phyloP scores from a whole-genome alignment of 1,140 invertebrate genomes.

The Helicoverpa zea region DNA sequence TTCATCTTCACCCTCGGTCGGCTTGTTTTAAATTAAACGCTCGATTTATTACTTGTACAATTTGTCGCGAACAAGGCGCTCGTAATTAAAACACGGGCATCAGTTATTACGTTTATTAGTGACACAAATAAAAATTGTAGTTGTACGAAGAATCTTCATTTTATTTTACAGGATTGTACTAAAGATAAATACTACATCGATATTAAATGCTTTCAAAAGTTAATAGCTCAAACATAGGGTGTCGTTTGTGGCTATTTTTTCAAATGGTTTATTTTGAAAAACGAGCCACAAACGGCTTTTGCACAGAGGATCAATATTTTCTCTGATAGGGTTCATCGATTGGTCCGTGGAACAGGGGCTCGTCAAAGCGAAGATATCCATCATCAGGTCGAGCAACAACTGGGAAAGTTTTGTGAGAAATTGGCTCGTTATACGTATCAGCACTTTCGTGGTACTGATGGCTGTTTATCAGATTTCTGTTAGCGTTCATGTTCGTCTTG shows the following conservation, averaged over 20 bases:
- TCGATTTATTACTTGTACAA: slow-evolving; percentile 85
- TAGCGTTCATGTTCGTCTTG: slow-evolving; percentile 67
- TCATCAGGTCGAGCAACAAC: slow-evolving; percentile 76
- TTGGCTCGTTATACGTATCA: slow-evolving; percentile 69
- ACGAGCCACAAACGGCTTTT: slow-evolving; percentile 52
- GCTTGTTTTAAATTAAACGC: slow-evolving; percentile 83
- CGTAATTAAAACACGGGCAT: slow-evolving; percentile 80
- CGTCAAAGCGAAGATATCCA: slow-evolving; percentile 80
- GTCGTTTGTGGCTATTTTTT: slow-evolving; percentile 58
- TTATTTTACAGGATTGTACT: slow-evolving; percentile 46
- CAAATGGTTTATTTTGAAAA: slow-evolving; percentile 49
- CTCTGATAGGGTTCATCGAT: slow-evolving; percentile 83
- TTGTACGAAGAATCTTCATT: slow-evolving; percentile 54
- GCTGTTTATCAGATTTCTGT: slow-evolving; percentile 81
- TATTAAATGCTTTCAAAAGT: slow-evolving; percentile 33
- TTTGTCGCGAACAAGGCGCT: slow-evolving; percentile 79
- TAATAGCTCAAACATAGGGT: slow-evolving; percentile 14
- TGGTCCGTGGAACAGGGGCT: slow-evolving; percentile 80
- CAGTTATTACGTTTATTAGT: slow-evolving; percentile 82
- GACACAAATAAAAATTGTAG: slow-evolving; percentile 61
- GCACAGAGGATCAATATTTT: slow-evolving; percentile 67
- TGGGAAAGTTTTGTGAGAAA: slow-evolving; percentile 77
- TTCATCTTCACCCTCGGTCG: slow-evolving; percentile 85
- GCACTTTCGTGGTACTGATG: slow-evolving; percentile 83
- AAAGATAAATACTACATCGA: slow-evolving; percentile 54